Conservation (phyloP, 2,888 invertebrate species). For the Mayetiola destructor region DNA sequence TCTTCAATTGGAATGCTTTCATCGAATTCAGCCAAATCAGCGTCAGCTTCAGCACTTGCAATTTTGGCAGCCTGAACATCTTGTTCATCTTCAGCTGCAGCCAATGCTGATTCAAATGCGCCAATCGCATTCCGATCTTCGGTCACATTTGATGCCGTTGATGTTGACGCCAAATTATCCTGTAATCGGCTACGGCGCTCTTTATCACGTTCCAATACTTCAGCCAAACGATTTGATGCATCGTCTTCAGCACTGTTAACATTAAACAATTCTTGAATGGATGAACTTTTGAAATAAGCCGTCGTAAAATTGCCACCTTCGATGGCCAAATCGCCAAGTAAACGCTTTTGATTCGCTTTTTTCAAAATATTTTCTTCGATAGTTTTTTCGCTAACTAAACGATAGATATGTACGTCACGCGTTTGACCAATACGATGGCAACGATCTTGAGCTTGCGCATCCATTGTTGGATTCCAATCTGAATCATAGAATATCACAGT, state of each 20-base stretch:
- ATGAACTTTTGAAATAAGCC: conserved; percentile 84
- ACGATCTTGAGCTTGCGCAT: conserved; percentile 90
- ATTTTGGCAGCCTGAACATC: conserved; percentile 83
- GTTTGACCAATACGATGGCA: conserved; percentile 99
- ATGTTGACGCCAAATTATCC: conserved; percentile 19
- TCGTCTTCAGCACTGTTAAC: conserved; percentile 51
- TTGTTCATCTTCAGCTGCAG: conserved; percentile 87
- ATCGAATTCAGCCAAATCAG: conserved; percentile 88
- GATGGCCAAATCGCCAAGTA: conserved; percentile 92
- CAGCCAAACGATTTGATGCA: conserved; percentile 42
- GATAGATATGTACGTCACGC: conserved; percentile 95
- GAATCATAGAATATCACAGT: conserved; percentile 99
- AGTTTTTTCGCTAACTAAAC: conserved; percentile 90
- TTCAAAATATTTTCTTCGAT: conserved; percentile 98
- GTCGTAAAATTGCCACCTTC: conserved; percentile 98
- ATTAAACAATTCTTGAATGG: conserved; percentile 83
- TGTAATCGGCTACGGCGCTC: conserved; percentile 29
- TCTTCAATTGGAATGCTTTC: conserved; percentile 83
- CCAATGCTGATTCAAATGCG: conserved; percentile 65
- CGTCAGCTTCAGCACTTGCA: conserved; percentile 78
- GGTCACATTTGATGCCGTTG: conserved; percentile 9
- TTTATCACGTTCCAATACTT: conserved; percentile 39
- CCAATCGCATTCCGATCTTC: conserved; percentile 48
- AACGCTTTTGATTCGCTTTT: conserved; percentile 94
- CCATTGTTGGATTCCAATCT: conserved; percentile 99